phyloP scores from a whole-genome alignment of 2,797 vertebrate genomes.

The Prionace glauca region DNA sequence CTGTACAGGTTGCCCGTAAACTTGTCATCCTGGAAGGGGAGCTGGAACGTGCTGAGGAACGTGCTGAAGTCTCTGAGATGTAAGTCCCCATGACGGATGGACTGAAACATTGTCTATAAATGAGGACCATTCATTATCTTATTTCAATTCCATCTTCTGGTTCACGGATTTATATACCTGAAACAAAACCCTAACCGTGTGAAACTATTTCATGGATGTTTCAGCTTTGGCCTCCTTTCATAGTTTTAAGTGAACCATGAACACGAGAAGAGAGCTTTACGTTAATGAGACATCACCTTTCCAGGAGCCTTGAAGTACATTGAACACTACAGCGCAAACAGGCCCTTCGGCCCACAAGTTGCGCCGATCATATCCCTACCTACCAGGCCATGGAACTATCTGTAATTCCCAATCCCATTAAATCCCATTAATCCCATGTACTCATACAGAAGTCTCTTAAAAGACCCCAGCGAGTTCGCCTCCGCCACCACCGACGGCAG shows the following conservation, averaged over 20 bases:
- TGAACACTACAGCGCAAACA: too few relatives aligned
- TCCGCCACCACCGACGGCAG: too few relatives aligned
- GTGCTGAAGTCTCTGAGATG: slow-evolving; percentile 88
- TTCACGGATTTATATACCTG: background rate
- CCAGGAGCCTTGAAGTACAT: background rate
- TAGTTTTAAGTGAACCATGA: background rate
- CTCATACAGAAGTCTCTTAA: too few relatives aligned
- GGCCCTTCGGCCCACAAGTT: too few relatives aligned
- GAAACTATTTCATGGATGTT: background rate
- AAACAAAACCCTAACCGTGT: background rate
- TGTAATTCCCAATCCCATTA: too few relatives aligned
- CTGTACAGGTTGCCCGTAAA: slow-evolving; percentile 81
- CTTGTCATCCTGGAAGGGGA: slow-evolving; percentile 90
- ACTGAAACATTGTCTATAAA: background rate
- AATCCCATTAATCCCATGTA: too few relatives aligned
- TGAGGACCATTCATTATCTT: background rate
- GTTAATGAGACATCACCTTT: background rate
- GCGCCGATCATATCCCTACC: too few relatives aligned
- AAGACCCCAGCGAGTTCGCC: too few relatives aligned
- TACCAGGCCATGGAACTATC: too few relatives aligned
- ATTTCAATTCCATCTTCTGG: background rate
- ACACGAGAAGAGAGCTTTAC: background rate
- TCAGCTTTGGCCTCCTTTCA: background rate
- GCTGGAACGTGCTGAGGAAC: slow-evolving; percentile 88
- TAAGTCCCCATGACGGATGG: slow-evolving; percentile 55